phyloP scores from a whole-genome alignment of 2,797 vertebrate species.

The Orestias chungarensis region DNA sequence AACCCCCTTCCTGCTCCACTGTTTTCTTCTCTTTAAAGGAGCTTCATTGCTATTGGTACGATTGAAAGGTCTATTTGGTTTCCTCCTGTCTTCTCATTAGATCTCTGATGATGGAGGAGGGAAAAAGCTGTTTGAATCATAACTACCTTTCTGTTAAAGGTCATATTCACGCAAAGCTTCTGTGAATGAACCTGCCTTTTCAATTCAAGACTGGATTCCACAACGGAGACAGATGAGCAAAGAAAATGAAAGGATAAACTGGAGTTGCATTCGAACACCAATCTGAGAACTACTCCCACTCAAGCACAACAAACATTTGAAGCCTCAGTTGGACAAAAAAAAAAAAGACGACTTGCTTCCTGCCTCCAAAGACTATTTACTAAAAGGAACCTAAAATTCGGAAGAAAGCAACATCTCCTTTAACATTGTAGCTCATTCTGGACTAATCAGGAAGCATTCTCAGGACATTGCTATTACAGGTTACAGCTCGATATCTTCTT shows the following conservation, averaged over 20 bases:
- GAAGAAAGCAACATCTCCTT: conserved; percentile 60
- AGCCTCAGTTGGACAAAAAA: conserved; percentile 36
- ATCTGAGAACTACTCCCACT: conserved; percentile 43
- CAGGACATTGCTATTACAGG: conserved; percentile 79
- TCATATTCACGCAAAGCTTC: conserved; percentile 39
- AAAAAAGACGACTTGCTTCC: conserved; percentile 44
- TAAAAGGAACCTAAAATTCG: conserved; percentile 45
- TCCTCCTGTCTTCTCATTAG: conserved; percentile 28
- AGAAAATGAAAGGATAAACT: conserved; percentile 37
- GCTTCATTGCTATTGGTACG: conserved; percentile 72
- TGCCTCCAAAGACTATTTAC: conserved; percentile 72
- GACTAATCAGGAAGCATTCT: conserved; percentile 77
- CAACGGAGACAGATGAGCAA: conserved; percentile 26
- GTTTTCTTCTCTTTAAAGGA: conserved; percentile 55
- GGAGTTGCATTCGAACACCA: conserved; percentile 55
- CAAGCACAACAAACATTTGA: conserved; percentile 47
- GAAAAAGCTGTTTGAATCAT: conserved; percentile 39
- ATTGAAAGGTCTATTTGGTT: conserved; percentile 43
- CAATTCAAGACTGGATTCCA: conserved; percentile 42
- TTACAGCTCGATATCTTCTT: conserved; percentile 54
- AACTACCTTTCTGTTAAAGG: conserved; percentile 34
- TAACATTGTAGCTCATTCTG: conserved; percentile 73
- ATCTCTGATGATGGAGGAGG: conserved; percentile 29
- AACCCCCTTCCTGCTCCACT: conserved; percentile 48
- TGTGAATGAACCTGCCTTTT: conserved; percentile 39